Conservation (phyloP, 2,888 invertebrate genomes). For the Emmelina monodactyla region DNA sequence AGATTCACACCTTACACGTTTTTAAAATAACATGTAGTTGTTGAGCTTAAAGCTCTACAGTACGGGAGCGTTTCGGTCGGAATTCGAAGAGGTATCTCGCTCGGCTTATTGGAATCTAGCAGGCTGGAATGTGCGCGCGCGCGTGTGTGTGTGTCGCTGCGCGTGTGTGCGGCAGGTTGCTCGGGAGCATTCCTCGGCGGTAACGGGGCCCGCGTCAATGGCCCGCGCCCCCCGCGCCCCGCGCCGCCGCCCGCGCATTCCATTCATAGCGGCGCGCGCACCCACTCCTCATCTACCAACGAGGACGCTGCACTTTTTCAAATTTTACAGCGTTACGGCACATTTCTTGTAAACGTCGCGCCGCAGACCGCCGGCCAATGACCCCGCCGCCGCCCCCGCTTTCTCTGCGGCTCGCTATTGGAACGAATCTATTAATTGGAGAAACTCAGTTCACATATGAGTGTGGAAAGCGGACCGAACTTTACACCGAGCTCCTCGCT, state of each 20-base stretch:
- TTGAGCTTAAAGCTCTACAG: no score
- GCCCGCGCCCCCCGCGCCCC: slow-evolving; percentile 34
- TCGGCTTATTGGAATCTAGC: neutral
- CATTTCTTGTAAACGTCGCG: slow-evolving; percentile 60
- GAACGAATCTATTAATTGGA: slow-evolving; percentile 67
- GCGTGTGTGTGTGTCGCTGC: neutral
- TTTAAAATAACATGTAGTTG: no score
- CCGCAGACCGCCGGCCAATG: slow-evolving; percentile 28
- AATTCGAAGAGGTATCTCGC: neutral
- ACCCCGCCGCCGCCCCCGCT: slow-evolving; percentile 35
- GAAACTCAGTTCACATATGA: slow-evolving; percentile 65
- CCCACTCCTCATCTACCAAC: slow-evolving; percentile 23
- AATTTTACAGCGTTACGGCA: slow-evolving; percentile 59
- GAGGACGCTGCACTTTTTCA: slow-evolving; percentile 42
- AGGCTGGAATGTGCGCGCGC: neutral
- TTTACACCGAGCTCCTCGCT: slow-evolving; percentile 6
- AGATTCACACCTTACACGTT: no score
- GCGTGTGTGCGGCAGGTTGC: neutral
- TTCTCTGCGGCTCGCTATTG: slow-evolving; percentile 63
- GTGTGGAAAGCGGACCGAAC: slow-evolving; percentile 55
- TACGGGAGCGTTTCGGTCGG: no score
- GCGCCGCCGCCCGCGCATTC: slow-evolving; percentile 37
- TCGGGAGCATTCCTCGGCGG: slow-evolving; percentile 40
- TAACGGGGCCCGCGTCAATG: slow-evolving; percentile 50
- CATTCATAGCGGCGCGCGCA: slow-evolving; percentile 45